A percentile compares a stretch with the other conserved stretches of the same genome.
Evolutionary conservation across 2,797 vertebrate genomes (phyloP).

Genomic region (Podarcis lilfordi): DNA sequence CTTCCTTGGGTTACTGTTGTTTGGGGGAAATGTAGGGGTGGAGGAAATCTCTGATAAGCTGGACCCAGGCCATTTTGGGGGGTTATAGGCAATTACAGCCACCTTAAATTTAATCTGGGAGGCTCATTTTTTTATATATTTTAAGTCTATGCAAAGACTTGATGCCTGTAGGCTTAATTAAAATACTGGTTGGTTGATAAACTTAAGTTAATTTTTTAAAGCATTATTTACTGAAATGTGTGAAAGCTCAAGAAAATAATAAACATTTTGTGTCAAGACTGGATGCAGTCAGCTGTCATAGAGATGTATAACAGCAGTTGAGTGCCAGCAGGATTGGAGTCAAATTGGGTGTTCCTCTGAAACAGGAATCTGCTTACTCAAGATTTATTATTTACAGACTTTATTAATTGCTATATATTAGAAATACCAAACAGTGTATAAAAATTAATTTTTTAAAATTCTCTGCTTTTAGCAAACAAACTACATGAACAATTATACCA

Average conservation of each 20-base stretch:
- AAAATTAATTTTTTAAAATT: no score
- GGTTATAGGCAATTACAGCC: background rate
- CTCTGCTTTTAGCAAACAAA: no score
- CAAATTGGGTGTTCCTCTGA: no score
- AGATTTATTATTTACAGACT: no score
- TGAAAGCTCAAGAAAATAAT: background rate
- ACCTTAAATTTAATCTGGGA: no score
- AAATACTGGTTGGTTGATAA: background rate
- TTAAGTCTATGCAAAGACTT: background rate
- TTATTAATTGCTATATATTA: no score
- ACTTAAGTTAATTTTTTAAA: background rate
- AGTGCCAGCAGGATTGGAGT: background rate
- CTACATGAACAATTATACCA: no score
- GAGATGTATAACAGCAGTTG: background rate
- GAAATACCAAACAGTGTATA: no score
- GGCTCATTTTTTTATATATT: background rate
- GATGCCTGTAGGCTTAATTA: no score
- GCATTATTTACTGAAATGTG: background rate
- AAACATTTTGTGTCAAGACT: conserved; percentile 35
- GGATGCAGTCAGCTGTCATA: conserved; percentile 68
- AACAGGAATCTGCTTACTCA: no score
- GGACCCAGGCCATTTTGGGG: background rate
- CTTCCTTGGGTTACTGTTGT: background rate
- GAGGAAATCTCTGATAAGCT: background rate
- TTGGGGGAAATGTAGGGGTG: background rate